Evolutionary conservation across 2,888 invertebrate genomes (phyloP).

Genomic region (Piscicola geometra): DNA sequence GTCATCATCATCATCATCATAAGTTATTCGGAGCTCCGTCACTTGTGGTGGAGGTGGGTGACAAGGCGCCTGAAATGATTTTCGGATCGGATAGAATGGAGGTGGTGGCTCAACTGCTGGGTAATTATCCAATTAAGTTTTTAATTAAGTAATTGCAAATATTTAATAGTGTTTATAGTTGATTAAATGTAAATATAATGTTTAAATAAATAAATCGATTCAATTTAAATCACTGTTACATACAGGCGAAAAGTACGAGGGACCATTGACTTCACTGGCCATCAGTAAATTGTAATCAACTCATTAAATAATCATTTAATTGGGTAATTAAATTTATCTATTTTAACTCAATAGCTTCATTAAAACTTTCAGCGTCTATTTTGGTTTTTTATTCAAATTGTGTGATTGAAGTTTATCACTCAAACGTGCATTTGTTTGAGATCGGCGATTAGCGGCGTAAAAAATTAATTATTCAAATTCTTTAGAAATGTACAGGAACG

Average conservation of each 20-base stretch:
- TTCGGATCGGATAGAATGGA: slow-evolving; percentile 57
- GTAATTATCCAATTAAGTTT: slow-evolving; percentile 4
- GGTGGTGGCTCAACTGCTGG: slow-evolving; percentile 52
- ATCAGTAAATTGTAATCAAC: neutral
- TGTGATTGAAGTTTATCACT: too few species aligned
- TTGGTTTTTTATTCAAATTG: too few species aligned
- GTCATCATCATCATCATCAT: neutral
- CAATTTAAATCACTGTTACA: neutral
- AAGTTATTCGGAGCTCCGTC: slow-evolving; percentile 52
- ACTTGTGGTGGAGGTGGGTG: slow-evolving; percentile 51
- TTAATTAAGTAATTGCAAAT: neutral
- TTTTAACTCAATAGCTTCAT: too few species aligned
- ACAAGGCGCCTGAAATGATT: slow-evolving; percentile 49
- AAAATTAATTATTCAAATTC: too few species aligned
- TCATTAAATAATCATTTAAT: too few species aligned
- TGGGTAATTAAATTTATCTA: too few species aligned
- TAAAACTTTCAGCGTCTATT: too few species aligned
- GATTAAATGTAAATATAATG: too few species aligned
- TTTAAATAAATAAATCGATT: too few species aligned
- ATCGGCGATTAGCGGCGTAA: too few species aligned
- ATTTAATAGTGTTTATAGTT: neutral
- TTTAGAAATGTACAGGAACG: too few species aligned
- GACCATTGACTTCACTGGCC: slow-evolving; percentile 38
- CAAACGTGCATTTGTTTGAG: too few species aligned
- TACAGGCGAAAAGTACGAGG: slow-evolving; percentile 41